Percentiles rank a stretch among this genome's conserved stretches.
These are phyloP conservation scores for Dione vanillae DNA, from an alignment of 2,888 invertebrate species.

Conservation along the genomic window DNA sequence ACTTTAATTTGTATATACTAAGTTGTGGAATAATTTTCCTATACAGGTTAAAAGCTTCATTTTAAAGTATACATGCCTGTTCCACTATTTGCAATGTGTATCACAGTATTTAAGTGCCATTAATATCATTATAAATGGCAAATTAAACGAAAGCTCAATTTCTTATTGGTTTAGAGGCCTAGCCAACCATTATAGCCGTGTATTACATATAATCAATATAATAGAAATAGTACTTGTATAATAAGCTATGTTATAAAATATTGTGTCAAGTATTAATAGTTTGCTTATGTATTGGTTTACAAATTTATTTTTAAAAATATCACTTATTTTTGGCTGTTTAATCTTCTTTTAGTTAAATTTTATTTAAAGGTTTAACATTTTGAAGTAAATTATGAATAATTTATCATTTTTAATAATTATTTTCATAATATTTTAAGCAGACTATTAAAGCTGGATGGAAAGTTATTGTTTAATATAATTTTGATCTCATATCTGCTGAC, in stretches of 20 bases:
- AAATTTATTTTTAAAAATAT: too few species aligned
- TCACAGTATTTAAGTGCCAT: conserved; percentile 21
- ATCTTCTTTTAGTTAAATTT: too few species aligned
- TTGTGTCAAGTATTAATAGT: conserved; percentile 15
- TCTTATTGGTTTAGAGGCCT: conserved; percentile 50
- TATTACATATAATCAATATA: conserved; percentile 37
- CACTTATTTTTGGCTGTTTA: too few species aligned
- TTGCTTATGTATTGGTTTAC: neutral
- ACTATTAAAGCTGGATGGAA: conserved; percentile 12
- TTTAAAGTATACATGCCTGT: neutral
- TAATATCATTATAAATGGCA: conserved; percentile 8
- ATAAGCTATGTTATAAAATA: conserved; percentile 39
- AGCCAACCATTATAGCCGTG: conserved; percentile 49
- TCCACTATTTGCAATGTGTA: conserved; percentile 9
- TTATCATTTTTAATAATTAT: neutral
- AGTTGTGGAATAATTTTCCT: neutral
- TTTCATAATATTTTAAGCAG: neutral
- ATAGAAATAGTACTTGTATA: conserved; percentile 30
- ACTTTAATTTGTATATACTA: neutral
- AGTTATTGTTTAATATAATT: conserved; percentile 50
- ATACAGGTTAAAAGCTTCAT: neutral
- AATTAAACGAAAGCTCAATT: conserved; percentile 15
- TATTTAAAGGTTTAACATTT: too few species aligned
- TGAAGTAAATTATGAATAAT: too few species aligned
- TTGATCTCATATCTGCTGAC: conserved; percentile 75